Evolutionary conservation across 2,888 invertebrate species (phyloP).

Genomic region (Boloria euphrosyne): DNA sequence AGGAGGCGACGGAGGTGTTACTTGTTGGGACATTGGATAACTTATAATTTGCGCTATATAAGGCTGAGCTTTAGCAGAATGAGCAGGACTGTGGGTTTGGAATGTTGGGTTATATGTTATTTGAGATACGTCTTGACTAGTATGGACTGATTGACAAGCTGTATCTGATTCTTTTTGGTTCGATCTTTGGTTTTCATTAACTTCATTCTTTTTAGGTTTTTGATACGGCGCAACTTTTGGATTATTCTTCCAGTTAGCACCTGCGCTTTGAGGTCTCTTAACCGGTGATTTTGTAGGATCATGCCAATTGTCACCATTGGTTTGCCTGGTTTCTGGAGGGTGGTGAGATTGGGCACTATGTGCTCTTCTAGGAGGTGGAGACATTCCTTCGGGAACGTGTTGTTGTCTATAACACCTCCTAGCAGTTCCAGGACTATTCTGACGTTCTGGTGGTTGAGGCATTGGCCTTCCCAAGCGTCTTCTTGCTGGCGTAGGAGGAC

Average conservation of each 20-base stretch:
- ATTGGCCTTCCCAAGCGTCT: slow-evolving; percentile 60
- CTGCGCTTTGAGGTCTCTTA: slow-evolving; percentile 74
- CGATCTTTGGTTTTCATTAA: slow-evolving; percentile 59
- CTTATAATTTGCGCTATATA: slow-evolving; percentile 77
- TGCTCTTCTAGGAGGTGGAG: slow-evolving; percentile 67
- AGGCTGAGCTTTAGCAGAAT: slow-evolving; percentile 67
- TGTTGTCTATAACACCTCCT: slow-evolving; percentile 65
- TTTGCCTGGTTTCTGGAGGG: slow-evolving; percentile 58
- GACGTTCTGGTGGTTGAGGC: slow-evolving; percentile 66
- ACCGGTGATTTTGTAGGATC: slow-evolving; percentile 72
- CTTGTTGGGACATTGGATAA: slow-evolving; percentile 76
- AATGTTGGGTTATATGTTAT: slow-evolving; percentile 79
- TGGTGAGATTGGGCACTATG: slow-evolving; percentile 69
- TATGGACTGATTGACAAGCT: slow-evolving; percentile 45
- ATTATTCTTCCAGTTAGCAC: slow-evolving; percentile 71
- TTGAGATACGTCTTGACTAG: slow-evolving; percentile 68
- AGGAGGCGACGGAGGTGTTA: slow-evolving; percentile 71
- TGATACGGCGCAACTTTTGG: slow-evolving; percentile 73
- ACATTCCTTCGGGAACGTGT: slow-evolving; percentile 69
- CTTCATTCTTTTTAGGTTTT: slow-evolving; percentile 68
- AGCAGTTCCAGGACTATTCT: slow-evolving; percentile 65
- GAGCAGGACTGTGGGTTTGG: slow-evolving; percentile 79
- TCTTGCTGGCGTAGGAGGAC: slow-evolving; percentile 69
- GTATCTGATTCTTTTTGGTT: slow-evolving; percentile 54
- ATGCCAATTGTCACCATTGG: slow-evolving; percentile 72